These are phyloP conservation scores for Orycteropus afer DNA, from an alignment of 2,113 vertebrate species.

Conservation along the genomic window DNA sequence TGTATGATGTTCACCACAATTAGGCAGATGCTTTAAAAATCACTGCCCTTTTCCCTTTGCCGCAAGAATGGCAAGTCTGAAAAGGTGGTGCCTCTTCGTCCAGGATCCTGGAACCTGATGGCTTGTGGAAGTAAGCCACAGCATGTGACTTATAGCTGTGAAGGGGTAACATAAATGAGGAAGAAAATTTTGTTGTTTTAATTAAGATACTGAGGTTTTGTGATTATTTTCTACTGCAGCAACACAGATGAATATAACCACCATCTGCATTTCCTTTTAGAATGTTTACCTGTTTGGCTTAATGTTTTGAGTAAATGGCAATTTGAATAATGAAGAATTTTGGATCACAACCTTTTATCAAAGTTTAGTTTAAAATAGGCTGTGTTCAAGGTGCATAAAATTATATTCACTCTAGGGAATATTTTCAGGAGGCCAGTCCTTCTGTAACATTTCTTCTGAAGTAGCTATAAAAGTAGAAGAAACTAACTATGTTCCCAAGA, in stretches of 20 bases:
- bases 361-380: background rate
- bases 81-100: background rate
- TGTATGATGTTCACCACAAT: background rate
- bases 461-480: background rate
- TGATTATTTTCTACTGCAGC: background rate
- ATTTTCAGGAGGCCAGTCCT: background rate
- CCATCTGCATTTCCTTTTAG: background rate
- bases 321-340: background rate
- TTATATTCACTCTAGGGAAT: background rate
- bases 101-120: background rate
- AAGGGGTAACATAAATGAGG: background rate
- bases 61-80: background rate
- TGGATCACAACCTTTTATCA: background rate
- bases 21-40: conserved; percentile 29
- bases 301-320: conserved; percentile 4
- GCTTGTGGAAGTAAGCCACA: background rate
- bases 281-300: background rate
- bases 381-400: background rate
- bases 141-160: background rate
- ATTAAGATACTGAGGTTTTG: background rate
- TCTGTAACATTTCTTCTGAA: background rate
- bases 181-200: background rate
- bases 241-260: conserved; percentile 12
- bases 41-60: background rate
- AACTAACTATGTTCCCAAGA: background rate